Conservation (phyloP, 2,113 vertebrate genomes). For the Eclectus roratus region DNA sequence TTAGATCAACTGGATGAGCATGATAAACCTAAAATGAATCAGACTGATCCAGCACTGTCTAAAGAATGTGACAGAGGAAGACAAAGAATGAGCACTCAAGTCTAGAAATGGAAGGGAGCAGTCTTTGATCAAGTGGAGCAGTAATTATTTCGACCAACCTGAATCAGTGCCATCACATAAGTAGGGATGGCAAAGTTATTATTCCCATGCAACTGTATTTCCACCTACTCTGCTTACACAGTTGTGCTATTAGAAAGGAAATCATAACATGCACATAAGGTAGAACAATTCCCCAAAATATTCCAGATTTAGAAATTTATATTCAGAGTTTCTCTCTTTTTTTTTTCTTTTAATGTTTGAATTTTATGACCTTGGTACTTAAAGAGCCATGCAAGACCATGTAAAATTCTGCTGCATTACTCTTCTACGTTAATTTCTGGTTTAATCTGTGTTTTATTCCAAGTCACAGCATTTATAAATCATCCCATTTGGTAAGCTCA, state of each 20-base stretch:
- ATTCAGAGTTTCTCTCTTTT: not conserved
- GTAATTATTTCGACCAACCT: not conserved
- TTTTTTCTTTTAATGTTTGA: not conserved
- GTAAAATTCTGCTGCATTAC: not conserved
- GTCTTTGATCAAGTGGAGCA: not conserved
- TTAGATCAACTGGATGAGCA: not conserved
- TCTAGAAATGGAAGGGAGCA: not conserved
- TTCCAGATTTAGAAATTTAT: not conserved
- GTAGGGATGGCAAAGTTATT: not conserved
- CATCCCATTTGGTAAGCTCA: not conserved
- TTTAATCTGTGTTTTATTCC: not conserved
- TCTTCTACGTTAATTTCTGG: not conserved
- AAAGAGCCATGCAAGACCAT: not conserved
- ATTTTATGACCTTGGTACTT: not conserved
- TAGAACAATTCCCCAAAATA: not conserved
- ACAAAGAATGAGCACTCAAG: not conserved
- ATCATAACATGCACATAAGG: not conserved
- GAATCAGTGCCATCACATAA: not conserved
- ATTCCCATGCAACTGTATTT: not conserved
- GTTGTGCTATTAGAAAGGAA: not conserved
- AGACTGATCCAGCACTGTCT: not conserved
- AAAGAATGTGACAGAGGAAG: not conserved
- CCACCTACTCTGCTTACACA: not conserved
- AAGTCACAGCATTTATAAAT: not conserved
- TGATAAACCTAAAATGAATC: conserved; percentile 3